These are phyloP conservation scores for Physocephala rufipes DNA, from an alignment of 2,888 invertebrate genomes.

Conservation along the genomic window DNA sequence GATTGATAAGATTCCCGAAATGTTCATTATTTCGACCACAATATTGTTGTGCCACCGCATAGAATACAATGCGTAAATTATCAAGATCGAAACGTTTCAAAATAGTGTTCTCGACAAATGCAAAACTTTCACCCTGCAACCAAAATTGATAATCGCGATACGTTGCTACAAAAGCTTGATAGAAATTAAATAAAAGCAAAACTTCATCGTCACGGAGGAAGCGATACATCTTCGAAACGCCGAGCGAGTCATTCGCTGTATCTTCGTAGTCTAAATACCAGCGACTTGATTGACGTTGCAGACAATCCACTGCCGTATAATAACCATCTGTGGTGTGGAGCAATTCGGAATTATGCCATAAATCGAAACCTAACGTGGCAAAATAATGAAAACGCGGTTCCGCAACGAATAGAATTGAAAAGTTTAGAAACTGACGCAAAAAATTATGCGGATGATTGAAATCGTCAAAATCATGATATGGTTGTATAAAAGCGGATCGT, in stretches of 20 bases:
- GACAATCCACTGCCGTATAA: conserved; percentile 59
- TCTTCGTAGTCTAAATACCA: conserved; percentile 28
- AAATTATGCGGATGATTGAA: conserved; percentile 55
- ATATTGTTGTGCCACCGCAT: conserved; percentile 59
- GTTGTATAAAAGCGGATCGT: conserved; percentile 39
- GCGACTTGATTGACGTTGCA: conserved; percentile 52
- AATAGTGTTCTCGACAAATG: conserved; percentile 59
- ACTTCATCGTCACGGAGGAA: conserved; percentile 49
- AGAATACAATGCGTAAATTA: conserved; percentile 55
- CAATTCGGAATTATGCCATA: conserved; percentile 56
- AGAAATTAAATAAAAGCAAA: conserved; percentile 51
- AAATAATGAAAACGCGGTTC: conserved; percentile 60
- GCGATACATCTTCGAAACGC: conserved; percentile 45
- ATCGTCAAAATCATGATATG: conserved; percentile 55
- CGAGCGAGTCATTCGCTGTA: neutral
- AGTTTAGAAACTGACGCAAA: conserved; percentile 56
- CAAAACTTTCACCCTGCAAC: conserved; percentile 59
- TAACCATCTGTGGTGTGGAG: conserved; percentile 56
- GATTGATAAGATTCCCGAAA: conserved; percentile 55
- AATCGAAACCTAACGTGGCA: conserved; percentile 55
- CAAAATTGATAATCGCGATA: conserved; percentile 58
- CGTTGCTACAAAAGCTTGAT: conserved; percentile 55
- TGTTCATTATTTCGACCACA: conserved; percentile 55
- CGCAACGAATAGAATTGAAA: conserved; percentile 52
- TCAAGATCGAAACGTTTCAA: conserved; percentile 56